These are phyloP conservation scores for Anoplolepis gracilipes DNA, from an alignment of 1,140 invertebrate genomes.

Conservation along the genomic window DNA sequence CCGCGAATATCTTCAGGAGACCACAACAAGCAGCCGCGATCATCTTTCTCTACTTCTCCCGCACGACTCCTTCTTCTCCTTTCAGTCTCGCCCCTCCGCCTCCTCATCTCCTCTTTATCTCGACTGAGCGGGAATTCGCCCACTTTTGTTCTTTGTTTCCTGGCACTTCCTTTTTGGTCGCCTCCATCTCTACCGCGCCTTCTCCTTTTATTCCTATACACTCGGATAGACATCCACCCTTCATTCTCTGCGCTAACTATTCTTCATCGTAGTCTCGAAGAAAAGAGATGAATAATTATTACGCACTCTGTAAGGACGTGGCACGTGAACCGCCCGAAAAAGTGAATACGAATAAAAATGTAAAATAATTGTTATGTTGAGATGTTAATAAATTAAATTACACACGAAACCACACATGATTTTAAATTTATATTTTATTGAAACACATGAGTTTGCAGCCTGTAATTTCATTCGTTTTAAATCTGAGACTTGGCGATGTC, in stretches of 20 bases:
- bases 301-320: slow-evolving; percentile 17
- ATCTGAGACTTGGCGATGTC: not conserved
- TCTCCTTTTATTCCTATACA: slow-evolving; percentile 68
- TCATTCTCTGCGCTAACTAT: slow-evolving; percentile 70
- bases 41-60: slow-evolving; percentile 65
- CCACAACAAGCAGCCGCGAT: slow-evolving; percentile 70
- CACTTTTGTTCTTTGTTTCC: slow-evolving; percentile 76
- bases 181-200: slow-evolving; percentile 63
- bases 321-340: slow-evolving; percentile 13
- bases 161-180: slow-evolving; percentile 71
- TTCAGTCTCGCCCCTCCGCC: slow-evolving; percentile 47
- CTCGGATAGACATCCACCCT: slow-evolving; percentile 66
- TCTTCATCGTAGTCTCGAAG: slow-evolving; percentile 60
- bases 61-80: slow-evolving; percentile 48
- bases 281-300: slow-evolving; percentile 47
- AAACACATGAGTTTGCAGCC: too few species aligned
- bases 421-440: not conserved
- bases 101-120: slow-evolving; percentile 67
- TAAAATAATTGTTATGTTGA: not conserved
- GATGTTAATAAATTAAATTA: slow-evolving; percentile 7
- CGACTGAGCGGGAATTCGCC: slow-evolving; percentile 71
- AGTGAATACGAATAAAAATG: not conserved
- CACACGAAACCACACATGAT: not conserved
- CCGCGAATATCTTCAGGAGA: slow-evolving; percentile 78
- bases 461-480: not conserved